Percentiles rank a stretch among this genome's conserved stretches.
phyloP scores from a whole-genome alignment of 2,113 vertebrate genomes.

The Turnix velox region DNA sequence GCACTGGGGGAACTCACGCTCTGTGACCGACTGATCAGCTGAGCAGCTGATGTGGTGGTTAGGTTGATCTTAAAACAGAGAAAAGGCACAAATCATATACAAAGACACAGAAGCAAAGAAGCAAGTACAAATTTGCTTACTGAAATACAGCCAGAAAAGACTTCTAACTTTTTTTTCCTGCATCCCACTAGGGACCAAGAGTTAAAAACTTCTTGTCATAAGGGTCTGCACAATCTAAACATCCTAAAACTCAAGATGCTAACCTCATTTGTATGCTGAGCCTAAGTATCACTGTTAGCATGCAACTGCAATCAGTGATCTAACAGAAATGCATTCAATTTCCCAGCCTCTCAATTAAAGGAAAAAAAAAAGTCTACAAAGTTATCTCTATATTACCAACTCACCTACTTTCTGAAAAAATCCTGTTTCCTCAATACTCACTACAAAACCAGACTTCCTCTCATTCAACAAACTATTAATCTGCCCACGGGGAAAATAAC shows the following conservation, averaged over 20 bases:
- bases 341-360: background rate
- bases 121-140: background rate
- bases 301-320: background rate
- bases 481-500: background rate
- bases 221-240: background rate
- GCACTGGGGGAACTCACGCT: conserved; percentile 82
- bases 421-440: background rate
- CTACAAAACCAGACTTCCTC: background rate
- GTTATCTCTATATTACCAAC: background rate
- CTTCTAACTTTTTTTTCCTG: background rate
- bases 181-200: background rate
- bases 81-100: background rate
- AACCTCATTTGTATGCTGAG: background rate
- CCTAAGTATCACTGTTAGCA: background rate
- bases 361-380: background rate
- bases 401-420: background rate
- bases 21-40: conserved; percentile 78
- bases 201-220: background rate
- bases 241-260: background rate
- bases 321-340: background rate
- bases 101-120: background rate
- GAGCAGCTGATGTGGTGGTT: conserved; percentile 78
- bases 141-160: background rate
- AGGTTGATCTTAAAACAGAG: conserved; percentile 71
- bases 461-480: background rate